Base-by-base conservation (phyloP, 2,113 vertebrate genomes). In the Symphodus melops region DNA sequence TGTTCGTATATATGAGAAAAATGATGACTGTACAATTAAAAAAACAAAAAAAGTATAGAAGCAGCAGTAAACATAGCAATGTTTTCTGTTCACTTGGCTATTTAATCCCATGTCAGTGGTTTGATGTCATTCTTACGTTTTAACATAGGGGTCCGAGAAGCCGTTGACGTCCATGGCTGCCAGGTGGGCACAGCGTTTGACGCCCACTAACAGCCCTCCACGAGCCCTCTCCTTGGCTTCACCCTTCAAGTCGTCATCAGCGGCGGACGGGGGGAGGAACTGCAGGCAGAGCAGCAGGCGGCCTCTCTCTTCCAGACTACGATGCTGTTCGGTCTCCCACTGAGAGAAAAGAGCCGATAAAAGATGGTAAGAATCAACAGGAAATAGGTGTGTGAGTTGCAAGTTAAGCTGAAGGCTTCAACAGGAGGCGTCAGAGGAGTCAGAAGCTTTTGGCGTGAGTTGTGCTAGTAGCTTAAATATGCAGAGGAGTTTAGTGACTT, bases 141-240 rank as follows among this genome's bases (percentile, higher is more conserved):
- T 97, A 57, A 96, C 96, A 1, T 97, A 96, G 81, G 96, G 96
- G 75, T 97, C 96, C 0, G 96, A 97, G 88, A 94, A 96, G 77
- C 96, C 96, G 0, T 96, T 96, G 89, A 97, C 96, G 0, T 97
- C 96, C 96, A 97, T 96, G 57, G 96, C 96, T 2, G 96, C 96
- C 70, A 97, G 91, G 80, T 97, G 96, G 57, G 96, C 96, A 1
- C 96, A 97, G 75, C 96, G 96, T 5, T 94, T 82, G 13, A 97
- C 95, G 17, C 95, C 95, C 60, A 97, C 96, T 39, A 95, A 94
- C 33, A 97, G 86, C n/a, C 96, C 96, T 0, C 86, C 94, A 12
- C 95, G 93, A n/a, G 93, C 94, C 21, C 92, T 91, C 81, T 96
- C 96, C 41, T 95, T 95, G 86, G 92, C 71, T 73, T 81, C 81